phyloP scores from a whole-genome alignment of 2,113 vertebrate genomes.

The Brachyhypopomus gauderio region DNA sequence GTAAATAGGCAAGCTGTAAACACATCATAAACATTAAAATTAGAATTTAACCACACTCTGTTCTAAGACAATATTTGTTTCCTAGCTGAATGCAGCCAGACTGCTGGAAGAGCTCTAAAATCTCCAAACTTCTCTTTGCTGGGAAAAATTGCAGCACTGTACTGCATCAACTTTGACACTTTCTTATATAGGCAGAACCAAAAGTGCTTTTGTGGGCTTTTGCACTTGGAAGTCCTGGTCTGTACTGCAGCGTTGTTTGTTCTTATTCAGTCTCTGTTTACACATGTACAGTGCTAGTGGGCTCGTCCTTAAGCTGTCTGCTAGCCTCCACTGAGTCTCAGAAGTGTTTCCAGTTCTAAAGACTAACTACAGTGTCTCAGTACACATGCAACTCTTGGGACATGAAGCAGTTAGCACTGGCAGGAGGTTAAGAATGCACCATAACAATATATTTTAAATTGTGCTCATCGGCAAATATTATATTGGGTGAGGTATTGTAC shows the following conservation, averaged over 20 bases:
- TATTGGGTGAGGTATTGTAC: too few species aligned
- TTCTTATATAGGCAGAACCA: neutral
- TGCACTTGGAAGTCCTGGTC: too few species aligned
- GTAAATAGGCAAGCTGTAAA: too few species aligned
- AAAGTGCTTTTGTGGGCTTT: neutral
- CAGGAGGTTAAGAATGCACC: neutral
- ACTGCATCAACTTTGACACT: too few species aligned
- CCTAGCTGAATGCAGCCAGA: neutral
- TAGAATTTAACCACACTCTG: neutral
- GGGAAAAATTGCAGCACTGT: neutral
- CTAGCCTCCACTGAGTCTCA: neutral
- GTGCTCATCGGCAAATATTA: too few species aligned
- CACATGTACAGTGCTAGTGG: neutral
- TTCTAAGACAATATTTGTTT: neutral
- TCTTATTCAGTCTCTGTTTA: neutral
- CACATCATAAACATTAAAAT: too few species aligned
- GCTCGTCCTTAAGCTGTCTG: neutral
- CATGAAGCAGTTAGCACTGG: neutral
- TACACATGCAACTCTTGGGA: neutral
- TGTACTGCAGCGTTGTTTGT: neutral
- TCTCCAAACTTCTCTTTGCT: neutral
- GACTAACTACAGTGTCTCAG: neutral
- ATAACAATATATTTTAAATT: too few species aligned
- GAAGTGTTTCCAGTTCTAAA: constrained; percentile 26
- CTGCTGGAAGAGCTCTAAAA: neutral